Base-by-base conservation (phyloP, 37 sponge, comb jelly and placozoan species). In the Diacarnus erythraeanus region DNA sequence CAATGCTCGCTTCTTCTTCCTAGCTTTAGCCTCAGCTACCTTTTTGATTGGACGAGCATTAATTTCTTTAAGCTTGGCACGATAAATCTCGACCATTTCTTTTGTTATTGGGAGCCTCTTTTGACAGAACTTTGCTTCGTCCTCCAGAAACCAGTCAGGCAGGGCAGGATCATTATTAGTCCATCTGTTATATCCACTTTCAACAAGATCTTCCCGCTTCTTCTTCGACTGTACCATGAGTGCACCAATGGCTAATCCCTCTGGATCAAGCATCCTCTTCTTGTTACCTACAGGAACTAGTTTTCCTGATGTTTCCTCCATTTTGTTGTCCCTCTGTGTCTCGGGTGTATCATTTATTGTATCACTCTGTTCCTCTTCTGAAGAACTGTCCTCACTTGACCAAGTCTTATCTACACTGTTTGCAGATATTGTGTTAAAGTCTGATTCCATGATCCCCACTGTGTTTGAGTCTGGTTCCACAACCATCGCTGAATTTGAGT, bases 11-110 rank as follows among this genome's bases (percentile, higher is more conserved):
- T 67, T 40, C 78, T 89, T 98, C 77, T 93, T 89, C 51, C 94
- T 86, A 8, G 92, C 92, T 51, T 93, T 98, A 8, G 99, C 99
- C 77, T 98, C 96, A 21, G 90, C 99, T 18, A 98, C 79, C 74
- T 98, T 98, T 87, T 95, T 95, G 77, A 98, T 96, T 8, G 99
- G 99, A 1, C 99, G 84, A 38, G 90, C 86, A 74, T 95, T 96
- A 27, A 98, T 91, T 70, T 95, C 99, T 51, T 66, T 80, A 20
- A 93, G 82, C 39, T 80, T 83, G 43, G 81, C 66, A 54, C 77
- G 86, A 69, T 96, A 95, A 42, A 93, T 81, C 27, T 81, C 74
- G 0, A 91, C 94, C 92, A 90, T 87, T 36, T 96, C 94, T 75
- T 93, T 98, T 44, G 99, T 89, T 6, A 98, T 80, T 35, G 99